Conservation (phyloP, 2,113 vertebrate species). For the Oryzias javanicus region DNA sequence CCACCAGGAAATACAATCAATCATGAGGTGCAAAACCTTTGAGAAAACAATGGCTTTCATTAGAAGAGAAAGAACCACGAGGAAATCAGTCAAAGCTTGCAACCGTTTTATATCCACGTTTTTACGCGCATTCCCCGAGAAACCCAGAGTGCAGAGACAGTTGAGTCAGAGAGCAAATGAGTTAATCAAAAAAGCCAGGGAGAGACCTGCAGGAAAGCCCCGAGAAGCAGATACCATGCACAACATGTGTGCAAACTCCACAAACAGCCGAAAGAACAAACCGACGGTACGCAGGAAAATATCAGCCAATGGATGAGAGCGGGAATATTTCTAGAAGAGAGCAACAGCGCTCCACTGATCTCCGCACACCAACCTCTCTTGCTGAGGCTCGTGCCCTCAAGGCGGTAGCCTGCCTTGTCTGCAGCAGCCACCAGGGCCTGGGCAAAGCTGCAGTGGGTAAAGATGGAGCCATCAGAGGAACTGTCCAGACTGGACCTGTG, state of each 20-base stretch:
- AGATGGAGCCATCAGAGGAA: conserved; percentile 94
- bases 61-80: conserved; percentile 21
- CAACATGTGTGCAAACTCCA: conserved; percentile 19
- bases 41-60: conserved; percentile 38
- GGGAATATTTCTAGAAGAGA: conserved; percentile 40
- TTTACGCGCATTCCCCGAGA: conserved; percentile 39
- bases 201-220: conserved; percentile 21
- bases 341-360: conserved; percentile 25
- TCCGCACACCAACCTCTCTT: conserved; percentile 89
- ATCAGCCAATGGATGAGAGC: conserved; percentile 30
- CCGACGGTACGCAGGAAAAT: conserved; percentile 1
- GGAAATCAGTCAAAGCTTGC: conserved; percentile 18
- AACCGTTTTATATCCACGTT: conserved; percentile 1
- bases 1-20: conserved; percentile 22
- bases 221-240: conserved; percentile 55
- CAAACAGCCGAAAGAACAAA: conserved; percentile 41
- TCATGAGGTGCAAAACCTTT: conserved; percentile 25
- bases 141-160: conserved; percentile 23
- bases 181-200: not conserved
- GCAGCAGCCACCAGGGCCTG: conserved; percentile 94
- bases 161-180: conserved; percentile 15
- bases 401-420: conserved; percentile 95
- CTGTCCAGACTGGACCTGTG: conserved; percentile 95
- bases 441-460: conserved; percentile 94
- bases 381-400: conserved; percentile 92